phyloP scores from a whole-genome alignment of 2,797 vertebrate species.

The Serranus cabrilla region DNA sequence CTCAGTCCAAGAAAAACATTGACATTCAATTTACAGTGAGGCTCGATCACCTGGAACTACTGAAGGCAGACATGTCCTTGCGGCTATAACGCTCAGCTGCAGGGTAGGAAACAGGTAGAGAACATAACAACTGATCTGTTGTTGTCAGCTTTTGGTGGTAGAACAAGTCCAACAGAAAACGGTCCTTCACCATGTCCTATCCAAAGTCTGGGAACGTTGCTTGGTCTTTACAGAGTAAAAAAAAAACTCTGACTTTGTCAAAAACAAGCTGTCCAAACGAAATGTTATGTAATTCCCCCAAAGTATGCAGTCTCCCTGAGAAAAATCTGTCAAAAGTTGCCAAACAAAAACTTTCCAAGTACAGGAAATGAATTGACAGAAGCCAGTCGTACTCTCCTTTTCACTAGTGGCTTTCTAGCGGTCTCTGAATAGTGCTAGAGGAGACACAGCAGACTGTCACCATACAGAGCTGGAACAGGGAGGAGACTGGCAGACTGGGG shows the following conservation, averaged over 20 bases:
- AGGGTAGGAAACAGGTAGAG: slow-evolving; percentile 29
- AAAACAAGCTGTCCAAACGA: slow-evolving; percentile 30
- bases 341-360: slow-evolving; percentile 9
- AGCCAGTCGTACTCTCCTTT: slow-evolving; percentile 12
- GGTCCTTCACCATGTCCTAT: slow-evolving; percentile 57
- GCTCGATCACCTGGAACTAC: slow-evolving; percentile 67
- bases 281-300: slow-evolving; percentile 6
- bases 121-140: slow-evolving; percentile 46
- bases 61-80: slow-evolving; percentile 68
- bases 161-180: slow-evolving; percentile 17
- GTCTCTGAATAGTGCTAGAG: slow-evolving; percentile 24
- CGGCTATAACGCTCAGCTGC: slow-evolving; percentile 19
- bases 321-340: slow-evolving; percentile 1
- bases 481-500: slow-evolving; percentile 53
- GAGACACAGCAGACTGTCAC: slow-evolving; percentile 69
- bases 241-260: background rate
- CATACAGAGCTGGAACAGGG: slow-evolving; percentile 68
- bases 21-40: background rate
- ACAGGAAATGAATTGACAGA: slow-evolving; percentile 1
- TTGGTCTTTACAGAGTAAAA: too few species aligned
- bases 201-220: slow-evolving; percentile 3
- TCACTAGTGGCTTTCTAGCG: background rate
- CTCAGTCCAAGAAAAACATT: background rate
- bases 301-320: background rate
- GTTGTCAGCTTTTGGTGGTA: slow-evolving; percentile 28